Evolutionary conservation across 2,888 invertebrate genomes (phyloP), one percentile per base, ranked within the genome.

Genomic region (Teleiodes luculella): DNA sequence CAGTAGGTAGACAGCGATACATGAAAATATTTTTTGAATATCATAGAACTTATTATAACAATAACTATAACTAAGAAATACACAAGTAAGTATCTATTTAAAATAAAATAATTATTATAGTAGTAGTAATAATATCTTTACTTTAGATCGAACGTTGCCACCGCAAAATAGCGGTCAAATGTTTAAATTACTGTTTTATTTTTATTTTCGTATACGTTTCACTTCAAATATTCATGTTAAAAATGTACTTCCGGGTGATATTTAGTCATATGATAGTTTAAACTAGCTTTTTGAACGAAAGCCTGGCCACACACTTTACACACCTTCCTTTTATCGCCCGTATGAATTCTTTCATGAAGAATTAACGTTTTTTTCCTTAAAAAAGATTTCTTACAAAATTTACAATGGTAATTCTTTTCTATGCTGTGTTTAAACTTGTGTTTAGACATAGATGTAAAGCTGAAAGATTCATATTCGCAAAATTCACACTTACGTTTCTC

Each of bases 361-460:
- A 66, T 72, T 58, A 84, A 49, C 0, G 78, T 84, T 0, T 79
- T 66, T 57, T 75, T 83, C 60, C 88, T 78, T 18, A 80, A 33
- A 52, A 91, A 90, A 1, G 84, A 72, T 57, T 91, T 90, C 55
- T 68, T 74, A 60, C 91, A 91, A 51, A 76, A 86, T 53, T 67
- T 70, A 55, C 91, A 91, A 13, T 86, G 81, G 51, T 76, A 74
- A 18, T 88, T 82, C 54, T 83, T 90, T 0, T 76, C 80, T 0
- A 82, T 79, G 50, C 77, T 84, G 48, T 90, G 90, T 18, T 75
- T 81, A n/a, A 77, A 75, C 55, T 78, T 81, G n/a, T 87, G 86
- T 39, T 80, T 87, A 53, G 79, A 76, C 66, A 86, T 58, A 30
- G 72, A 64, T 30, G 73, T 73, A 33, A 72, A 66, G 36, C 78